Percentiles rank a stretch among this genome's conserved stretches.
Evolutionary conservation across 1,140 invertebrate genomes (phyloP).

Genomic region (Kradibia gibbosae): DNA sequence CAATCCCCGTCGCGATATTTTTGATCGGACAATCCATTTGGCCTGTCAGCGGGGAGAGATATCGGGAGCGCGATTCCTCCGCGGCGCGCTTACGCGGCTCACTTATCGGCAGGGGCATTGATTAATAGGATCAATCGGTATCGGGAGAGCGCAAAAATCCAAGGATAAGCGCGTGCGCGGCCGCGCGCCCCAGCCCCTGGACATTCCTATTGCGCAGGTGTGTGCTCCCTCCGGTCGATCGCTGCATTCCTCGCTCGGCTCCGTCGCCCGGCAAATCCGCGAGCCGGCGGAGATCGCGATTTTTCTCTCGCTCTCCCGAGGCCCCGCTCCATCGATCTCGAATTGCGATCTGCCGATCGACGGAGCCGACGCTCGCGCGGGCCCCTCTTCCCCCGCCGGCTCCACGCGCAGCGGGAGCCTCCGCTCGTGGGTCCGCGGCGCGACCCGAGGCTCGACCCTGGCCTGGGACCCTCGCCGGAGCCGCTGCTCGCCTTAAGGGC

Average conservation of each 20-base stretch:
- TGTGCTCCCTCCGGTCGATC: no score
- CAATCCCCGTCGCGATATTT: background rate
- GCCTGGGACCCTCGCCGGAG: no score
- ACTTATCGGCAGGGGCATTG: conserved; percentile 40
- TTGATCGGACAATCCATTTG: conserved; percentile 29
- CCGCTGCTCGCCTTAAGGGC: no score
- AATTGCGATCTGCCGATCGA: conserved; percentile 46
- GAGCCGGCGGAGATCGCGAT: conserved; percentile 21
- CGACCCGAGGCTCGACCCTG: no score
- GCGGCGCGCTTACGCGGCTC: background rate
- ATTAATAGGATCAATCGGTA: conserved; percentile 42
- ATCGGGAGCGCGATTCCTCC: background rate
- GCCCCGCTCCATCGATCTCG: conserved; percentile 37
- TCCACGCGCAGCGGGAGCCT: no score
- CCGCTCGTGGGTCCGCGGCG: no score
- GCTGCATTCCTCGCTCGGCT: conserved; percentile 15
- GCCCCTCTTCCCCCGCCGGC: background rate
- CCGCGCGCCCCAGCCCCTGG: background rate
- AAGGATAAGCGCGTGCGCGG: background rate
- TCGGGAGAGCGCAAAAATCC: conserved; percentile 47
- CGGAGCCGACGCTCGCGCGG: conserved; percentile 1
- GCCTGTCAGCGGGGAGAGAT: conserved; percentile 7
- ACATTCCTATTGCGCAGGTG: no score
- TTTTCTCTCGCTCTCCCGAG: conserved; percentile 24
- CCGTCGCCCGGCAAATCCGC: conserved; percentile 8